Evolutionary conservation across 2,888 invertebrate species (phyloP).

Genomic region (Yponomeuta sedellus): DNA sequence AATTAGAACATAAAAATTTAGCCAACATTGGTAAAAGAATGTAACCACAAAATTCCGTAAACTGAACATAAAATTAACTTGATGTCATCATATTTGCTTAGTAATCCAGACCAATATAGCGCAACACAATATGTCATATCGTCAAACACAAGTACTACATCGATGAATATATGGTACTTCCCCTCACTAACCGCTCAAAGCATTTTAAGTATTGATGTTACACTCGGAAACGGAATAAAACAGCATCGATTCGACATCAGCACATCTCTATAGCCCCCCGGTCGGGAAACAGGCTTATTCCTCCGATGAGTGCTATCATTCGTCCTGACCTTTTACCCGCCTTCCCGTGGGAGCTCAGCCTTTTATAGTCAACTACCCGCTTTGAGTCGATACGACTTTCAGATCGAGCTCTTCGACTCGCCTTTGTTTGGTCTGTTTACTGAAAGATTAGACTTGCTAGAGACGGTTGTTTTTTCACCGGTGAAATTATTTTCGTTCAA

Average conservation of each 20-base stretch:
- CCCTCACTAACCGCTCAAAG: conserved; percentile 42
- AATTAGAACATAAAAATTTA: no score
- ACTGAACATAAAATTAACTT: no score
- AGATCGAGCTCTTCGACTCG: conserved; percentile 54
- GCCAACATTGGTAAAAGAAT: no score
- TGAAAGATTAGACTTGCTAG: not conserved
- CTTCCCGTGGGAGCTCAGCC: conserved; percentile 65
- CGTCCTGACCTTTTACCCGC: conserved; percentile 57
- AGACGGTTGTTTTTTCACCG: not conserved
- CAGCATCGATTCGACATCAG: conserved; percentile 61
- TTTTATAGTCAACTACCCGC: conserved; percentile 63
- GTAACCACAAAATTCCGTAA: no score
- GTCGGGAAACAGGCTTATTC: conserved; percentile 75
- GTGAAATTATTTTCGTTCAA: not conserved
- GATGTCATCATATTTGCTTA: no score
- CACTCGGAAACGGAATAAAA: conserved; percentile 57
- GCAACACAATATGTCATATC: no score
- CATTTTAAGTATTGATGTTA: conserved; percentile 72
- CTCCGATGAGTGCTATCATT: conserved; percentile 68
- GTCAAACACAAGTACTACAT: no score
- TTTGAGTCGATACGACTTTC: conserved; percentile 72
- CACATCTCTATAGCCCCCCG: conserved; percentile 64
- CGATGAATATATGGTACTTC: not conserved
- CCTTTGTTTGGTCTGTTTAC: conserved; percentile 27
- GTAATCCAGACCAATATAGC: no score